phyloP scores from a whole-genome alignment of 1,140 invertebrate species.

The Daktulosphaira vitifoliae region DNA sequence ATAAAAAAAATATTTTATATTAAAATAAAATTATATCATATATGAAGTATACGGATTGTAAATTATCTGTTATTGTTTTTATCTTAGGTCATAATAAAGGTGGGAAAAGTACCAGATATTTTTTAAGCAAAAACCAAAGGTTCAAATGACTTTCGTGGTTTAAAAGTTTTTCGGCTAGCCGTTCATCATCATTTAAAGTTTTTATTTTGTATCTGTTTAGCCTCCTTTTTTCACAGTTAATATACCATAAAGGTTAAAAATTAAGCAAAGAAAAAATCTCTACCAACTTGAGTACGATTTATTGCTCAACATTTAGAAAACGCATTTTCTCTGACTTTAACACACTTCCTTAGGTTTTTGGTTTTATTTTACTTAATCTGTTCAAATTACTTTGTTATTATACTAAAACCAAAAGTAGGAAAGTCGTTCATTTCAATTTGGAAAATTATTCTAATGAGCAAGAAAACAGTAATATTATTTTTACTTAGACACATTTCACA shows the following conservation, averaged over 20 bases:
- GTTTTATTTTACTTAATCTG: slow-evolving; percentile 55
- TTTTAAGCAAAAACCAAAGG: too few relatives aligned
- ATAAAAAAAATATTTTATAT: too few relatives aligned
- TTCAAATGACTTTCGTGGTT: background rate
- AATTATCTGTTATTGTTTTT: too few relatives aligned
- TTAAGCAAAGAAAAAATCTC: slow-evolving; percentile 40
- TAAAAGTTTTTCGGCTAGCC: background rate
- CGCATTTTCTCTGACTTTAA: too few relatives aligned
- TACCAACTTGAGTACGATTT: slow-evolving; percentile 49
- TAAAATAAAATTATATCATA: too few relatives aligned
- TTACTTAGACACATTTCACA: background rate
- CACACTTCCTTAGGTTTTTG: too few relatives aligned
- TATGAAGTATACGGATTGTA: too few relatives aligned
- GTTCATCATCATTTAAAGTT: slow-evolving; percentile 28
- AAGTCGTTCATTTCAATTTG: slow-evolving; percentile 33
- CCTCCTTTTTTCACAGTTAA: too few relatives aligned
- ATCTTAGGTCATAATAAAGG: too few relatives aligned
- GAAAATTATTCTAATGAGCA: background rate
- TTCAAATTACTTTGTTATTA: slow-evolving; percentile 49
- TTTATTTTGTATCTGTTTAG: slow-evolving; percentile 64
- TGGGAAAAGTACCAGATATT: too few relatives aligned
- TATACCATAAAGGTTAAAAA: too few relatives aligned
- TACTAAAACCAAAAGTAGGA: background rate
- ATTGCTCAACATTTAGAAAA: slow-evolving; percentile 61
- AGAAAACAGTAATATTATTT: background rate